Base-by-base conservation (phyloP, 2,888 invertebrate species). In the Drosophila melanosoma region DNA sequence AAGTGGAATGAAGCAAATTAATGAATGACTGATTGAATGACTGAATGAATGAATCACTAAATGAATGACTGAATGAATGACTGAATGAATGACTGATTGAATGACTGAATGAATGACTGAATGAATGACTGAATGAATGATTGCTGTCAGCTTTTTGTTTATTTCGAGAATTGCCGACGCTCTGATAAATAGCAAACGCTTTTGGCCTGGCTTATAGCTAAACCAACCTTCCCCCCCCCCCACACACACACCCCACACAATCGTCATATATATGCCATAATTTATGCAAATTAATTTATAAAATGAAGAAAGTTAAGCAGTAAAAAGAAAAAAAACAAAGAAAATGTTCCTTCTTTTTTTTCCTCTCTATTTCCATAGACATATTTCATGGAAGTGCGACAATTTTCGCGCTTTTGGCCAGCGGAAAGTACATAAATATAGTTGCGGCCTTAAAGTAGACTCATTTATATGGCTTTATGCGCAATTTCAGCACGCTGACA, bases 391-490 rank as follows among this genome's bases (percentile, higher is more conserved):
- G 75, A 82, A 86, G 90, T 82, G 83, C 76, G 78, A 76, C 88
- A 86, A 82, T 89, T 89, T 89, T 81, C 76, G 73, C 85, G 74
- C 69, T 82, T 81, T 75, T 77, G 70, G 67, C 64, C 78, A 71
- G 71, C 72, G 66, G 66, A 77, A 73, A 79, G 81, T 86, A 86
- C 76, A 76, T 82, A 88, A 79, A 89, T 85, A 87, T 89, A 86
- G 82, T 87, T 87, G 87, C 68, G 81, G 81, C 76, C 81, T 82
- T 76, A 83, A 84, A 89, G 90, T 81, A 84, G 79, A 81, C 84
- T 80, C 90, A 90, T 90, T 91, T 90, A 91, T 90, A 89, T 89
- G 86, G 85, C 89, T 91, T 90, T 90, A 80, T 83, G 78, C 81
- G 90, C 83, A 84, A 87, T 87, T 87, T 81, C 79, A 84, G 79